Base-by-base conservation (phyloP, 2,113 vertebrate species). In the Podarcis muralis region DNA sequence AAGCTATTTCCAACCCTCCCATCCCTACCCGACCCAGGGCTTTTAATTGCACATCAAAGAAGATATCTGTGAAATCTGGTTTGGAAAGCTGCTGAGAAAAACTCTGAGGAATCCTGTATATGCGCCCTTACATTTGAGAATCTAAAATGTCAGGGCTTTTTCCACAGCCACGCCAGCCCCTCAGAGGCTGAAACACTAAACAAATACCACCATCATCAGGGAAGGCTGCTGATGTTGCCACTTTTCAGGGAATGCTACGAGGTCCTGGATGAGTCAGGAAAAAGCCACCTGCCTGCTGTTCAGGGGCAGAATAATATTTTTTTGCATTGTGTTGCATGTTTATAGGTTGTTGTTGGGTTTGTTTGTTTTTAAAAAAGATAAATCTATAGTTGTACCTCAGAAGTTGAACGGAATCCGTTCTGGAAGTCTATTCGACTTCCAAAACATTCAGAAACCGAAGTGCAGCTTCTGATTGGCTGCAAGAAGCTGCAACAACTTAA, bases 11-110 rank as follows among this genome's bases (percentile, higher is more conserved):
- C 87, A 53, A 53, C 48, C 48, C 48, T 53, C 80, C 13, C 25
- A 5, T 30, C 43, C 43, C 83, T 20, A 69, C 62, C 30, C 59
- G 3, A 62, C 84, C 85, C 75, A 53, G 48, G 35, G n/a, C 48
- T 53, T 93, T 95, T 95, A 95, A 95, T 48, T 93, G 86, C 76
- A 88, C 85, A 93, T 94, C 77, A 96, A 90, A 93, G 65, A 81
- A 37, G 3, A 43, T 57, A 83, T 32, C 69, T 92, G 92, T 25
- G 69, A 82, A 91, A 88, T 77, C 92, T 1, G 0, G 35, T 87
- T 92, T 91, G 18, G 53, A 71, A 93, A 86, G 90, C 62, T 89
- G 69, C 87, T 90, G 90, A 94, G 88, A 94, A 37, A 86, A 91
- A 91, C 9, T 0, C 16, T 78, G 87, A 78, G 88, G 88, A 94